phyloP scores from a whole-genome alignment of 2,113 vertebrate species.

The Pelodiscus sinensis region DNA sequence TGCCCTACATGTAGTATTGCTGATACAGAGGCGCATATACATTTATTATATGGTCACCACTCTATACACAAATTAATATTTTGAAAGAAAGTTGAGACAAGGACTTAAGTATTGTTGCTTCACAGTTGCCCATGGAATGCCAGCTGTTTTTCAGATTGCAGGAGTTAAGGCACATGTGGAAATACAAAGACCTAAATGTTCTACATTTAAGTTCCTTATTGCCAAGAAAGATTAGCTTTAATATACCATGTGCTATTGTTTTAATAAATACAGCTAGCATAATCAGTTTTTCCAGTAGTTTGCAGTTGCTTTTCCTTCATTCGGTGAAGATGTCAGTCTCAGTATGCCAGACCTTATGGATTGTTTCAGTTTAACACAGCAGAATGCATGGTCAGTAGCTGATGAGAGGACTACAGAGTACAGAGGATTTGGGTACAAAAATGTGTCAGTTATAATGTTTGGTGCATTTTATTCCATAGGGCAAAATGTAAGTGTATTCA shows the following conservation, averaged over 20 bases:
- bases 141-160: neutral
- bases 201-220: neutral
- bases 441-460: neutral
- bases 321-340: neutral
- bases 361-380: neutral
- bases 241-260: neutral
- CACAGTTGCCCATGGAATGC: neutral
- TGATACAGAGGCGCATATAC: neutral
- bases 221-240: neutral
- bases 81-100: neutral
- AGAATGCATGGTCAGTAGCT: neutral
- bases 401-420: neutral
- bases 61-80: accelerated
- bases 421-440: neutral
- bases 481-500: neutral
- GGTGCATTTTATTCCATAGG: constrained; percentile 11
- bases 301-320: neutral
- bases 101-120: neutral
- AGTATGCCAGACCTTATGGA: neutral
- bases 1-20: accelerated
- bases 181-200: neutral
- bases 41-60: neutral
- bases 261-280: constrained; percentile 5
- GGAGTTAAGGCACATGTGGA: neutral
- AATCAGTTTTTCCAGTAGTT: neutral